phyloP scores from a whole-genome alignment of 1,140 invertebrate species.

The Octopus sinensis region DNA sequence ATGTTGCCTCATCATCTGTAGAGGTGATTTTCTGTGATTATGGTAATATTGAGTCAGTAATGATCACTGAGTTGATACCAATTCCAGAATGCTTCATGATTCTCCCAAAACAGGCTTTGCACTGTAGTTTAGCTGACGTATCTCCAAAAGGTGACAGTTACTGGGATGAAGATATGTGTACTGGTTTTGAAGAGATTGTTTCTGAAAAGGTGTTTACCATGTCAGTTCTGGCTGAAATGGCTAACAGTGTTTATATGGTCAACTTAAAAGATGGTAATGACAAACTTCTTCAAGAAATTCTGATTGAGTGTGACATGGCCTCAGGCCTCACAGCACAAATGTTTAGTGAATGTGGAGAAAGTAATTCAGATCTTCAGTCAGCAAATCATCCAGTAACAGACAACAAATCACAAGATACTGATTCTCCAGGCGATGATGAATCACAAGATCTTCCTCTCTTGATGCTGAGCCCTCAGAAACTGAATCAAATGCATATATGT shows the following conservation, averaged over 20 bases:
- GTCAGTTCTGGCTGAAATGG: neutral
- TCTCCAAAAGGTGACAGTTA: neutral
- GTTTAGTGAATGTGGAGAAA: no score
- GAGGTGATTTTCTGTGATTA: constrained; percentile 62
- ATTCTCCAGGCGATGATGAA: neutral
- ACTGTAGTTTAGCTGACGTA: neutral
- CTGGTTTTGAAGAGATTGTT: neutral
- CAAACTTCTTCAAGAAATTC: neutral
- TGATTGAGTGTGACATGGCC: neutral
- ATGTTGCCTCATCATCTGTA: neutral
- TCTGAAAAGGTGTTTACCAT: neutral
- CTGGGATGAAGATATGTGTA: neutral
- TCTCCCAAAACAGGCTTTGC: neutral
- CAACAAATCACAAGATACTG: neutral
- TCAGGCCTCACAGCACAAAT: neutral
- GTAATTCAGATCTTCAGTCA: neutral
- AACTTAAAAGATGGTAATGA: neutral
- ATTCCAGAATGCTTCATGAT: neutral
- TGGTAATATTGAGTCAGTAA: constrained; percentile 56
- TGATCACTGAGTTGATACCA: neutral
- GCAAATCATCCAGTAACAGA: neutral
- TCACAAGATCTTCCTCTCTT: neutral
- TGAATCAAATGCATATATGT: neutral
- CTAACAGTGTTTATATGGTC: neutral
- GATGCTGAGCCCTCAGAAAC: neutral